phyloP scores from a whole-genome alignment of 2,888 invertebrate species.

The Palloptera scutellata region DNA sequence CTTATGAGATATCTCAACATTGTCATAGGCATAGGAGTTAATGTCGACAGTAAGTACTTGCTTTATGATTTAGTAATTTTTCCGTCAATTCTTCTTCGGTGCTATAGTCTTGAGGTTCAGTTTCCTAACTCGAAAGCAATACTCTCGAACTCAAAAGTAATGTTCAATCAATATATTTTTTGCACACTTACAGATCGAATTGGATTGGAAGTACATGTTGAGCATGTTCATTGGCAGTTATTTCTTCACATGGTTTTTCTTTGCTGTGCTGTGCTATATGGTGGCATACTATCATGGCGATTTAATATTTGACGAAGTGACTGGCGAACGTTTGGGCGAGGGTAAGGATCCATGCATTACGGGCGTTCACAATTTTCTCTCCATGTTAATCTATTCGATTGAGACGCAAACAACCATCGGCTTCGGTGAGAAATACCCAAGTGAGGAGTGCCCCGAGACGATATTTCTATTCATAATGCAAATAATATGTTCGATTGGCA shows the following conservation, averaged over 20 bases:
- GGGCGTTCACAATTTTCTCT: conserved; percentile 71
- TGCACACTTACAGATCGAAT: conserved; percentile 64
- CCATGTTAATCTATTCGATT: conserved; percentile 81
- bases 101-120: no score
- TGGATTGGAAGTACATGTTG: conserved; percentile 91
- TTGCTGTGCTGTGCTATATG: conserved; percentile 81
- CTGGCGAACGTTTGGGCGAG: conserved; percentile 61
- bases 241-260: conserved; percentile 80
- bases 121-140: no score
- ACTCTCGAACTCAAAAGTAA: no score
- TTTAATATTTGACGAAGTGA: conserved; percentile 69
- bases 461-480: conserved; percentile 84
- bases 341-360: conserved; percentile 67
- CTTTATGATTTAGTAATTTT: no score
- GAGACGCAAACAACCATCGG: conserved; percentile 89
- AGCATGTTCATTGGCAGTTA: conserved; percentile 86
- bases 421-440: conserved; percentile 82
- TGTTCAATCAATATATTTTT: neutral
- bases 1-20: no score
- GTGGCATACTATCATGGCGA: conserved; percentile 81
- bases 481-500: conserved; percentile 72
- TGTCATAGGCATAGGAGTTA: no score
- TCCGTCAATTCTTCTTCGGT: no score
- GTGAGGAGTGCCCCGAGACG: conserved; percentile 85
- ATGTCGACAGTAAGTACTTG: no score